These are phyloP conservation scores for Gryllus bimaculatus DNA, from an alignment of 1,140 invertebrate species.

Conservation along the genomic window DNA sequence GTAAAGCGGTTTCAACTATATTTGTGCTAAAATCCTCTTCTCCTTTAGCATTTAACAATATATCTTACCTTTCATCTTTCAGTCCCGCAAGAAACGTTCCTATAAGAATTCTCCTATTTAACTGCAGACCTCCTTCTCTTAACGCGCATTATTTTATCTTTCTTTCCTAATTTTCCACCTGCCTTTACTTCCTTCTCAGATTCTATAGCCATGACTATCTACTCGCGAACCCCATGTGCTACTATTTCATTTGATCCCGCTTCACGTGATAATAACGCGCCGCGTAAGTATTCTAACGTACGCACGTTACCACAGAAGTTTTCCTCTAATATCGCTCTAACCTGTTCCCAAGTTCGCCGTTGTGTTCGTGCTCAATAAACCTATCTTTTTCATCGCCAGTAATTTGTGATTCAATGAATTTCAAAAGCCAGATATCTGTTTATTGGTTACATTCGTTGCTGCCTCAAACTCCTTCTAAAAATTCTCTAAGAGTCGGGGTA, in stretches of 20 bases:
- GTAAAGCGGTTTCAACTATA: not conserved
- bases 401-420: constrained; percentile 16
- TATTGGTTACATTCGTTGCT: not conserved
- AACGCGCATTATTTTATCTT: too few species aligned
- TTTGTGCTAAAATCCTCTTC: not conserved
- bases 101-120: not conserved
- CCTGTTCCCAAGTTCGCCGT: not conserved
- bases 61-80: not conserved
- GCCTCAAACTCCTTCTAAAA: constrained; percentile 2
- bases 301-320: not conserved
- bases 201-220: too few species aligned
- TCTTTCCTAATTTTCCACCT: not conserved
- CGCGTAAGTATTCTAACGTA: not conserved
- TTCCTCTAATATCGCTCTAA: constrained; percentile 12
- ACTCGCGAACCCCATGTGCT: too few species aligned
- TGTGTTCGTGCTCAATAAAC: constrained; percentile 5
- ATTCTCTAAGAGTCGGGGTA: too few species aligned
- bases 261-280: too few species aligned
- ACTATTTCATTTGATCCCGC: too few species aligned
- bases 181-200: too few species aligned
- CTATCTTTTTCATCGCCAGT: constrained; percentile 10
- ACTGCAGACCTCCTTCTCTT: not conserved
- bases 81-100: not conserved
- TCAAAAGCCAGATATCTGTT: not conserved
- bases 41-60: not conserved